Percentiles rank a stretch among this genome's conserved stretches.
phyloP scores from a whole-genome alignment of 2,888 invertebrate species.

The Glaucopsyche alexis region DNA sequence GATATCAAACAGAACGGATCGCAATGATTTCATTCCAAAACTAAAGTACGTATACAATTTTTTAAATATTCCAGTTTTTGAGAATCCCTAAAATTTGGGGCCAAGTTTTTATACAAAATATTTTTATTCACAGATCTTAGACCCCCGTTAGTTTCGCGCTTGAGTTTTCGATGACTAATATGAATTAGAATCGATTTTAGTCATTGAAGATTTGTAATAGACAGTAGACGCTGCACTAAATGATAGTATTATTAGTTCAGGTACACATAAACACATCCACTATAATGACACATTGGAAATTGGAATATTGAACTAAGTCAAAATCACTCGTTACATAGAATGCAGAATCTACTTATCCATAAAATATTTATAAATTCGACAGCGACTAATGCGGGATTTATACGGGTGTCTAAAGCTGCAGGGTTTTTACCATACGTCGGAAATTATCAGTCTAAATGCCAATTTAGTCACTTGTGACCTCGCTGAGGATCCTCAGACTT shows the following conservation, averaged over 20 bases:
- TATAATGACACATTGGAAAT: background rate
- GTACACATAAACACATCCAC: background rate
- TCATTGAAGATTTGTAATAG: background rate
- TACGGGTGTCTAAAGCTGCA: too few relatives aligned
- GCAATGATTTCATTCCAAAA: constrained; percentile 54
- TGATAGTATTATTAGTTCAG: constrained; percentile 1
- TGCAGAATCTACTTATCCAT: background rate
- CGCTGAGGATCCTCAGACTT: too few relatives aligned
- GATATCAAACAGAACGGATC: constrained; percentile 55
- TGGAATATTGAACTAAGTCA: background rate
- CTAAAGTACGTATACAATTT: constrained; percentile 59
- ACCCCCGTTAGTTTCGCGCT: background rate
- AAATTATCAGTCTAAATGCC: too few relatives aligned
- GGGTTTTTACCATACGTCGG: too few relatives aligned
- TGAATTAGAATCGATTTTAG: constrained; percentile 1
- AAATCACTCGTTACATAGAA: background rate
- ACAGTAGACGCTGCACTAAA: background rate
- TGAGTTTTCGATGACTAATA: constrained; percentile 8
- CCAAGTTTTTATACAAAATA: constrained; percentile 65
- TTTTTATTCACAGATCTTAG: constrained; percentile 32
- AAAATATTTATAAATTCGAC: too few relatives aligned
- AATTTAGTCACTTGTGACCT: too few relatives aligned
- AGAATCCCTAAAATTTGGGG: constrained; percentile 73
- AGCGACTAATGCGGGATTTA: too few relatives aligned
- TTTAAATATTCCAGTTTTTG: constrained; percentile 65